Evolutionary conservation across 2,888 invertebrate species (phyloP).

Genomic region (Entomobrya proxima): DNA sequence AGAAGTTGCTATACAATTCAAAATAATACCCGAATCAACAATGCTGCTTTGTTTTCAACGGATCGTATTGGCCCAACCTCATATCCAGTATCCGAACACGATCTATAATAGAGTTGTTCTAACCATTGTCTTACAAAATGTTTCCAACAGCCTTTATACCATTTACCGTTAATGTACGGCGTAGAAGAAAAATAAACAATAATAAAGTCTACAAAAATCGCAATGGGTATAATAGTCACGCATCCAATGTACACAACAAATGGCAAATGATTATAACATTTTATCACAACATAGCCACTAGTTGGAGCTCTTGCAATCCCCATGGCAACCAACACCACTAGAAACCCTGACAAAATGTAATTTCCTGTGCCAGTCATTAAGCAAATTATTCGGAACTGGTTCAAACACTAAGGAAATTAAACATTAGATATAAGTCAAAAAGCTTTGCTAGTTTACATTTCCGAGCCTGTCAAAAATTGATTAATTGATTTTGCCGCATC

Average conservation of each 20-base stretch:
- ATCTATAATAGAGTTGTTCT: not conserved
- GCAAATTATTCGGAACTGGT: not conserved
- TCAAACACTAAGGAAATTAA: not conserved
- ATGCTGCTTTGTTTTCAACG: not conserved
- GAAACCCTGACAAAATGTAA: not conserved
- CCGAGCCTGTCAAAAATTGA: no score
- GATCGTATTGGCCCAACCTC: not conserved
- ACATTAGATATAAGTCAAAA: no score
- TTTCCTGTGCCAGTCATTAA: not conserved
- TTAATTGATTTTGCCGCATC: no score
- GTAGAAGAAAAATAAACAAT: not conserved
- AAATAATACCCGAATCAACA: constrained; percentile 12
- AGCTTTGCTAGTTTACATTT: no score
- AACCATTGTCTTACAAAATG: not conserved
- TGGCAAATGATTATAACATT: not conserved
- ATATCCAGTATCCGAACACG: constrained; percentile 43
- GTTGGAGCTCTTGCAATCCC: not conserved
- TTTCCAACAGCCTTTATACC: not conserved
- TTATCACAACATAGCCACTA: not conserved
- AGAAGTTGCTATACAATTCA: not conserved
- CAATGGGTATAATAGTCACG: not conserved
- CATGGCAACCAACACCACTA: not conserved
- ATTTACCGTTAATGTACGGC: not conserved
- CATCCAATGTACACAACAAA: not conserved
- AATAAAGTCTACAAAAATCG: not conserved